These are phyloP conservation scores for Lutjanus campechanus DNA, from an alignment of 2,797 vertebrate genomes.

Conservation along the genomic window DNA sequence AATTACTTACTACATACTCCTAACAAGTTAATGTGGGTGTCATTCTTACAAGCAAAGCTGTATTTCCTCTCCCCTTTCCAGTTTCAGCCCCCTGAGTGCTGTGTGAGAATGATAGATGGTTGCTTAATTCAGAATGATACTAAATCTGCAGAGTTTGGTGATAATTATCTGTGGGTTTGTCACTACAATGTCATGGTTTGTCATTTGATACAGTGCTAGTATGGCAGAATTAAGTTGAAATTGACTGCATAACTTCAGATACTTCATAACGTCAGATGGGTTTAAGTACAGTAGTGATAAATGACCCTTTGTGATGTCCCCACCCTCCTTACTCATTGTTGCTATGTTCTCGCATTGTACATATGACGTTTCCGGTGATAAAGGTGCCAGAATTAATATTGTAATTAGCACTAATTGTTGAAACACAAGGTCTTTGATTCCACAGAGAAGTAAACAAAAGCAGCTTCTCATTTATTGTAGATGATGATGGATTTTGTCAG, in stretches of 20 bases:
- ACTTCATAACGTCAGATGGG: not conserved
- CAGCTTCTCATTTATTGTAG: too few species aligned
- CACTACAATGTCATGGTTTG: not conserved
- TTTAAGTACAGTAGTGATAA: not conserved
- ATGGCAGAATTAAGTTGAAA: not conserved
- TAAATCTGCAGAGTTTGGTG: not conserved
- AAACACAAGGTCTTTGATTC: too few species aligned
- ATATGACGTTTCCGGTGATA: too few species aligned
- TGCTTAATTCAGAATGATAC: not conserved
- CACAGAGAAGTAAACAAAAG: too few species aligned
- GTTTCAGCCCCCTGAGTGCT: not conserved
- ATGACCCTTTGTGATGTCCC: too few species aligned
- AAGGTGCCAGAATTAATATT: too few species aligned
- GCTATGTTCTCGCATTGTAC: too few species aligned
- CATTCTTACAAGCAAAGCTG: not conserved
- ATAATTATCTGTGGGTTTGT: not conserved
- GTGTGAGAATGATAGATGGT: not conserved
- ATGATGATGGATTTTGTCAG: too few species aligned
- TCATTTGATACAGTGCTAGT: not conserved
- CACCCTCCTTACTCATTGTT: too few species aligned
- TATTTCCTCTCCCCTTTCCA: not conserved
- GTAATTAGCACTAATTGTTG: too few species aligned
- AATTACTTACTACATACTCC: conserved; percentile 12
- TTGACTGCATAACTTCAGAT: not conserved
- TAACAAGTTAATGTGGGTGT: not conserved